phyloP scores from a whole-genome alignment of 2,888 invertebrate species.

The Drosophila infuscata region DNA sequence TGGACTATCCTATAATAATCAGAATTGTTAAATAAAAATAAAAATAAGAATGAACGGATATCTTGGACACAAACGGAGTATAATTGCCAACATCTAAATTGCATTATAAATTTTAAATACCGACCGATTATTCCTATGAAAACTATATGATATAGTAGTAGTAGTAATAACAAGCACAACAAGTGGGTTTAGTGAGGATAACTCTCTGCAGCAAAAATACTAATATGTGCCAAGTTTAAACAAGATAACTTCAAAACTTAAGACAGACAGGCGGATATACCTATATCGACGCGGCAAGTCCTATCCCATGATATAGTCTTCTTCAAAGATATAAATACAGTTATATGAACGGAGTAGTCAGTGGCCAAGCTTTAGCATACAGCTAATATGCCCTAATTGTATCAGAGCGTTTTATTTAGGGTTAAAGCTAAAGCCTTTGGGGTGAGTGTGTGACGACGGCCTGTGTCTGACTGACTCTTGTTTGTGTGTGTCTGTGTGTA shows the following conservation, averaged over 20 bases:
- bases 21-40: neutral
- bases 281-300: neutral
- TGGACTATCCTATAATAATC: neutral
- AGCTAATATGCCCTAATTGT: slow-evolving; percentile 31
- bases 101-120: too few relatives aligned
- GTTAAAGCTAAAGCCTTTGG: slow-evolving; percentile 45
- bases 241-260: neutral
- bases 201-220: too few relatives aligned
- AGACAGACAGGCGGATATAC: too few relatives aligned
- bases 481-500: neutral
- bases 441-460: slow-evolving; percentile 49
- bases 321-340: neutral
- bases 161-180: too few relatives aligned
- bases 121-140: too few relatives aligned
- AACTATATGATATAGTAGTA: too few relatives aligned
- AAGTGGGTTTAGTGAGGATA: too few relatives aligned
- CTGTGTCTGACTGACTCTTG: slow-evolving; percentile 39
- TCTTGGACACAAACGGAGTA: neutral
- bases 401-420: slow-evolving; percentile 39
- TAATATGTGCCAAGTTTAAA: neutral
- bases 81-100: neutral
- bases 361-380: slow-evolving; percentile 14
- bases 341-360: neutral
- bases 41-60: neutral
- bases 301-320: neutral